A percentile compares a stretch with the other conserved stretches of the same genome.
Conservation (phyloP, 1,140 invertebrate genomes). For the Lepidurus arcticus region DNA sequence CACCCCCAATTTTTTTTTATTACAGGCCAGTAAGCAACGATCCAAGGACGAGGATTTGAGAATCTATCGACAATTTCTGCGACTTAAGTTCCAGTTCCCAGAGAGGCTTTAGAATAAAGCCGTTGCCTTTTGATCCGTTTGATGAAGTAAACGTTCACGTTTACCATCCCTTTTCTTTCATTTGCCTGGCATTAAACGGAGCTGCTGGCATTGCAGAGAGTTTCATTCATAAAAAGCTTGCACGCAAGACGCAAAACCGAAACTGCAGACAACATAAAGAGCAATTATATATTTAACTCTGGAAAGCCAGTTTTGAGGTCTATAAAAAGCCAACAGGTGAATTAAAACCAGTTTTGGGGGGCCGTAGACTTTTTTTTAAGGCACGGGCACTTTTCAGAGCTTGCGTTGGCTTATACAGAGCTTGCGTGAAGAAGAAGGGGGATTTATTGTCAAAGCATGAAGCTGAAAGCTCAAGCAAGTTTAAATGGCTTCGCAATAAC, state of each 20-base stretch:
- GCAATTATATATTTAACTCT: background rate
- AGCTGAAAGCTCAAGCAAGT: background rate
- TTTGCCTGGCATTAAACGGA: background rate
- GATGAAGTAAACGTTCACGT: too few species aligned
- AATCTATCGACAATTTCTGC: too few species aligned
- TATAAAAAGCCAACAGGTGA: conserved; percentile 1
- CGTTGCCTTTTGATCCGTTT: too few species aligned
- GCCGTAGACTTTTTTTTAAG: background rate
- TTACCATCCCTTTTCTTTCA: too few species aligned
- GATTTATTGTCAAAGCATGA: background rate
- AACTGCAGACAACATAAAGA: background rate
- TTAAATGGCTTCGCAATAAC: background rate
- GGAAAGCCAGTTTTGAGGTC: background rate
- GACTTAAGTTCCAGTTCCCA: too few species aligned
- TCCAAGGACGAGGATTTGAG: too few species aligned
- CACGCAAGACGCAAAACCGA: background rate
- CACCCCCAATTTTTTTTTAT: background rate
- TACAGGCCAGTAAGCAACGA: too few species aligned
- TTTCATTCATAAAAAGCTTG: conserved; percentile 19
- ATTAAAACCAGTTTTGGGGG: background rate
- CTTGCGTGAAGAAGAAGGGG: background rate
- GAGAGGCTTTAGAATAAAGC: too few species aligned
- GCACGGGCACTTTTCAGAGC: background rate
- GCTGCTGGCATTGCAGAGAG: background rate
- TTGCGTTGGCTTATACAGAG: background rate